Evolutionary conservation across 1,140 invertebrate species (phyloP).

Genomic region (Drosophila repletoides): DNA sequence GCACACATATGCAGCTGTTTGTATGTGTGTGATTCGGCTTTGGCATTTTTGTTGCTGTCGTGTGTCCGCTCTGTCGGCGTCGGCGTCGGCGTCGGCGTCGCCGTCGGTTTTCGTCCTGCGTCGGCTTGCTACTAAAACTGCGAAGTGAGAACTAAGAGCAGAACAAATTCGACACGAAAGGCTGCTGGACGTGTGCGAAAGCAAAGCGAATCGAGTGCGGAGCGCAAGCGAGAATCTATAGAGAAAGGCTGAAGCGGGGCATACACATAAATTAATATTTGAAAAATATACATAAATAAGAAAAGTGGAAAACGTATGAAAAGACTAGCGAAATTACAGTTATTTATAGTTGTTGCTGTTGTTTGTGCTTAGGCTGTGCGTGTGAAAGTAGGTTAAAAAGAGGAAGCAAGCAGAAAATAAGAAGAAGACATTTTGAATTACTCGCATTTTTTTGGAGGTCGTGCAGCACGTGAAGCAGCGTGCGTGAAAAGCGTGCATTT

Average conservation of each 20-base stretch:
- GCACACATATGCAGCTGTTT: background rate
- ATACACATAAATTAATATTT: constrained; percentile 31
- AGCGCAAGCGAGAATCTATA: constrained; percentile 58
- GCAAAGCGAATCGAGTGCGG: constrained; percentile 47
- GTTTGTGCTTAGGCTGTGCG: constrained; percentile 19
- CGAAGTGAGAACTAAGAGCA: constrained; percentile 38
- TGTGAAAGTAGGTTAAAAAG: constrained; percentile 63
- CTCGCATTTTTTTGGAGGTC: constrained; percentile 47
- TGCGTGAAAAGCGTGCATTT: constrained; percentile 23
- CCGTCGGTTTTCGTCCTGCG: constrained; percentile 14
- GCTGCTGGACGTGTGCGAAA: constrained; percentile 69
- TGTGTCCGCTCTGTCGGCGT: constrained; percentile 7
- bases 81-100: constrained; percentile 25
- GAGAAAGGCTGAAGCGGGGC: constrained; percentile 52
- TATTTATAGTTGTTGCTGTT: constrained; percentile 10
- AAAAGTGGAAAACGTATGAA: constrained; percentile 9
- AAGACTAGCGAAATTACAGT: constrained; percentile 6
- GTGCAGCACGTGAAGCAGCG: too few relatives aligned
- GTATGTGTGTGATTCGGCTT: constrained; percentile 12
- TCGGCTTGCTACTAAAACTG: constrained; percentile 18
- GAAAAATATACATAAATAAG: constrained; percentile 3
- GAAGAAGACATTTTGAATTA: background rate
- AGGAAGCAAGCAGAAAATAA: background rate
- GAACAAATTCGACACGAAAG: constrained; percentile 60
- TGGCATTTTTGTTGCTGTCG: constrained; percentile 23